phyloP scores from a whole-genome alignment of 2,888 invertebrate genomes.

The Drosophila diplacantha region DNA sequence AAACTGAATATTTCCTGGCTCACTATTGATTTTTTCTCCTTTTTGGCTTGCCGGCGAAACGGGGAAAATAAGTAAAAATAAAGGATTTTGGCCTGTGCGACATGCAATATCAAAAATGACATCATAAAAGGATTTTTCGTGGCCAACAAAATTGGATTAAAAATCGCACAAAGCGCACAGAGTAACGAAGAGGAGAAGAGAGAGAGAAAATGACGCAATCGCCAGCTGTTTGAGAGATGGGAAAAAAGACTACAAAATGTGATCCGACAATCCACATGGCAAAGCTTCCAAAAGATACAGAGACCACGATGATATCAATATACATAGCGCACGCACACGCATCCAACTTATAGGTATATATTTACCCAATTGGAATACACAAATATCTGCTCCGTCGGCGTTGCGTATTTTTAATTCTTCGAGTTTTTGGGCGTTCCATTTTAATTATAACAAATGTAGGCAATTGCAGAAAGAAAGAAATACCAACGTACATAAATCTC shows the following conservation, averaged over 20 bases:
- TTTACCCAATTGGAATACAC: slow-evolving; percentile 38
- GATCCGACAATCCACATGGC: slow-evolving; percentile 37
- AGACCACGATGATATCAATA: slow-evolving; percentile 36
- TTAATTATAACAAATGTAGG: slow-evolving; percentile 47
- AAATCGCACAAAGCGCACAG: slow-evolving; percentile 8
- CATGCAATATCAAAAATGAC: slow-evolving; percentile 34
- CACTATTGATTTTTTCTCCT: slow-evolving; percentile 20
- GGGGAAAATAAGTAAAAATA: neutral
- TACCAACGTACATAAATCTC: slow-evolving; percentile 46
- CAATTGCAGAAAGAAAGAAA: slow-evolving; percentile 26
- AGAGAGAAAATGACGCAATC: slow-evolving; percentile 48
- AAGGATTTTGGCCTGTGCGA: slow-evolving; percentile 26
- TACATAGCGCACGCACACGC: slow-evolving; percentile 16
- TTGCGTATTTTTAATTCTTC: slow-evolving; percentile 17
- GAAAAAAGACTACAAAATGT: slow-evolving; percentile 30
- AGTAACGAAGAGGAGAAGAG: neutral
- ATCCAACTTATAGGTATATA: slow-evolving; percentile 19
- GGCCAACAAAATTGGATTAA: slow-evolving; percentile 27
- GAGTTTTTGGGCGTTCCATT: slow-evolving; percentile 47
- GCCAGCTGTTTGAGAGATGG: slow-evolving; percentile 39
- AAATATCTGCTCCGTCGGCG: slow-evolving; percentile 12
- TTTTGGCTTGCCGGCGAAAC: slow-evolving; percentile 1
- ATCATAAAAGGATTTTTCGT: slow-evolving; percentile 32
- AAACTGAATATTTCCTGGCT: slow-evolving; percentile 10
- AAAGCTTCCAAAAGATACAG: slow-evolving; percentile 21